Percentiles rank a stretch among this genome's conserved stretches.
phyloP scores from a whole-genome alignment of 2,888 invertebrate species.

The Drosophila incognita region DNA sequence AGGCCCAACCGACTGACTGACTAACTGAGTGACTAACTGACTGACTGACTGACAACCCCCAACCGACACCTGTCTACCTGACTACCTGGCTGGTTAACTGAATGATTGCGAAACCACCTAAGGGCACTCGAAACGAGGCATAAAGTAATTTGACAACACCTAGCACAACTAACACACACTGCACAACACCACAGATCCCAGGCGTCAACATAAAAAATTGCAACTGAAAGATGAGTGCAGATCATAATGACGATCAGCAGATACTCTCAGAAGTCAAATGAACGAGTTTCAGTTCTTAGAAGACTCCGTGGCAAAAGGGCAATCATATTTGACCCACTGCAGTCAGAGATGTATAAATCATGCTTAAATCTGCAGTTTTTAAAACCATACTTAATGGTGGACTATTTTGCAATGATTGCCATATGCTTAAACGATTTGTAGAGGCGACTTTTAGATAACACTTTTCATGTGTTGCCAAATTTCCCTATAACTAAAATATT shows the following conservation, averaged over 20 bases:
- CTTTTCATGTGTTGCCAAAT: background rate
- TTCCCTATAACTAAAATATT: background rate
- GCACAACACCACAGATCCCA: constrained; percentile 31
- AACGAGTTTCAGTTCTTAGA: background rate
- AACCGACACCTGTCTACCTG: constrained; percentile 28
- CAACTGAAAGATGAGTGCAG: constrained; percentile 21
- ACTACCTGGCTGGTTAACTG: constrained; percentile 22
- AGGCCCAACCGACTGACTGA: constrained; percentile 21
- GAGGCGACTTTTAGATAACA: background rate
- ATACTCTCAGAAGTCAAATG: constrained; percentile 1
- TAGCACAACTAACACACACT: constrained; percentile 14
- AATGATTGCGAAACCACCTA: constrained; percentile 72
- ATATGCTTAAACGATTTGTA: background rate
- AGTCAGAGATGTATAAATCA: background rate
- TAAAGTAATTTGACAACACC: constrained; percentile 45
- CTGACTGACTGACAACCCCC: constrained; percentile 22
- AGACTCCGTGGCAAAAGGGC: background rate
- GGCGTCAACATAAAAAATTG: background rate
- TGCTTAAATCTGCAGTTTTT: background rate
- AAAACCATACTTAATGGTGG: background rate
- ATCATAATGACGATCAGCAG: constrained; percentile 17
- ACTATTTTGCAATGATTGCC: background rate
- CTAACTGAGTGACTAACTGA: constrained; percentile 12
- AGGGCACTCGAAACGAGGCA: constrained; percentile 68
- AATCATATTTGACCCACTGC: background rate